These are phyloP conservation scores for Thereva unica DNA, from an alignment of 2,888 invertebrate genomes.

Conservation along the genomic window DNA sequence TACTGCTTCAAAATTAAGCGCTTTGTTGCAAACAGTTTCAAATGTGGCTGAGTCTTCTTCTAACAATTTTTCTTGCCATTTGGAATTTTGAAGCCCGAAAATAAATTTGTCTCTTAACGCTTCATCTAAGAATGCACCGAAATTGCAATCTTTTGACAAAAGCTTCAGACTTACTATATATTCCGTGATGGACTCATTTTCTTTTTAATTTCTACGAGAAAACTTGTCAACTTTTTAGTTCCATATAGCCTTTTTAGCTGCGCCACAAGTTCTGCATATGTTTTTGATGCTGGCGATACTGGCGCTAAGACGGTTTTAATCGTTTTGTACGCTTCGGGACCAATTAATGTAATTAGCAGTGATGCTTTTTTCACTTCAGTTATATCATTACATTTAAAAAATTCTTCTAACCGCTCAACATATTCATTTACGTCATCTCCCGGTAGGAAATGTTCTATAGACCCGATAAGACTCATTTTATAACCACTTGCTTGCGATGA, in stretches of 20 bases:
- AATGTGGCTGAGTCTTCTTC: no score
- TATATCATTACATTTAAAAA: no score
- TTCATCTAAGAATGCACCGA: background rate
- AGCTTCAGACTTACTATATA: slow-evolving; percentile 18
- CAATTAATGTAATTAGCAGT: no score
- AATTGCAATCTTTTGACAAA: slow-evolving; percentile 1
- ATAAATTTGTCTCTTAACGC: slow-evolving; percentile 11
- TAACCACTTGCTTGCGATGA: no score
- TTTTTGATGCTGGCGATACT: background rate
- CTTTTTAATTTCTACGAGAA: slow-evolving; percentile 4
- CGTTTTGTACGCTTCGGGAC: no score
- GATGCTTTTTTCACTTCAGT: no score
- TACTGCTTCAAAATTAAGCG: no score
- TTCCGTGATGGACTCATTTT: slow-evolving; percentile 12
- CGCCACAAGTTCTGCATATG: background rate
- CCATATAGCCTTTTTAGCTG: background rate
- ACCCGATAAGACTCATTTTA: no score
- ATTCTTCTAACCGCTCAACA: slow-evolving; percentile 12
- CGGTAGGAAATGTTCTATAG: no score
- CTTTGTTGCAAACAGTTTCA: no score
- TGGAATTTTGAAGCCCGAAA: background rate
- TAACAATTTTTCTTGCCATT: no score
- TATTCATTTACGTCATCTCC: slow-evolving; percentile 16
- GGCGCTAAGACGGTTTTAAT: no score
- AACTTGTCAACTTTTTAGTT: slow-evolving; percentile 16